Base-by-base conservation (phyloP, 2,888 invertebrate genomes). In the Glaucopsyche alexis region DNA sequence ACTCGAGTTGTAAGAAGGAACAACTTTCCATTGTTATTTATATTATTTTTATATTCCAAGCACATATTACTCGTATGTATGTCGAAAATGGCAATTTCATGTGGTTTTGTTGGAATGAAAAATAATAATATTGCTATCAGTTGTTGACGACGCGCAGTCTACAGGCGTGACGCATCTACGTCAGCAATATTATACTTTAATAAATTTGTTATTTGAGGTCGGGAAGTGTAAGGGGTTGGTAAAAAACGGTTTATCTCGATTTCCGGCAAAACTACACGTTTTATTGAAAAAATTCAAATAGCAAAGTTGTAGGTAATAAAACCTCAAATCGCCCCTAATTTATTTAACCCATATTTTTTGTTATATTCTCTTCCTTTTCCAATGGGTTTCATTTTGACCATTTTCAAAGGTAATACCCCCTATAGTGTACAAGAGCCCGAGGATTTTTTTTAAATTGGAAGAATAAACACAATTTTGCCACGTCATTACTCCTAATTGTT, bases 61-160 rank as follows among this genome's bases (percentile, higher is more conserved):
- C 38, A 6, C 60, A 60, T 29, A 55, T 16, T 45, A n/a, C n/a
- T n/a, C n/a, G n/a, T n/a, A 40, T 64, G 13, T 64, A 5, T 47
- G 29, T 45, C 29, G 60, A 45, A 16, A 45, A 67, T 38, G 69
- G 19, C 7, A 11, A 69, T 69, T 69, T 14, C 47, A 29, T 69
- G 13, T 47, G 49, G 29, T 49, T 69, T 69, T 69, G 49, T 69
- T 47, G 69, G 14, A 49, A 49, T 71, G 16, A 65, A 45, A 73
- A 65, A 65, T 66, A 60, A 60, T 38, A 7, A 38, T 49, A 19
- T 45, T 45, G 50, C 38, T 69, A 72, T 71, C 60, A 66, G 49
- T 70, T 60, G 71, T 11, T 65, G 74, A 55, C 74, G 75, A 60
- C 75, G 74, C 71, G 50, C 74, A 50, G 75, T 75, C 75, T 75